Conservation (phyloP, 1,140 invertebrate genomes). For the Orchesella cincta region DNA sequence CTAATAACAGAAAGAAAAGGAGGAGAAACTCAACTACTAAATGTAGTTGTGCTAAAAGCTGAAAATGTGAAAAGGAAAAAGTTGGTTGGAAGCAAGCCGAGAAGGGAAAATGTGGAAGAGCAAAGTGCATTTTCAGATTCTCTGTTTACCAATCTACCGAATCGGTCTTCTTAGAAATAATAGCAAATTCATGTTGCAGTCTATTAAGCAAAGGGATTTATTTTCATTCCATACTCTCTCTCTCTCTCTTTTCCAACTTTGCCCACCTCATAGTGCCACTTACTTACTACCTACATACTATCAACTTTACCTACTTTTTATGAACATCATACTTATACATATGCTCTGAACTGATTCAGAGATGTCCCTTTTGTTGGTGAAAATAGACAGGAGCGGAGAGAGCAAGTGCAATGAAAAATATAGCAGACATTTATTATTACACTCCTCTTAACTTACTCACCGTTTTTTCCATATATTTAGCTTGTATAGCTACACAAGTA, state of each 20-base stretch:
- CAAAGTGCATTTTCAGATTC: conserved; percentile 59
- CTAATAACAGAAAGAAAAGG: too few relatives aligned
- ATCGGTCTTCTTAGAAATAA: conserved; percentile 59
- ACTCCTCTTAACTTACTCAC: too few relatives aligned
- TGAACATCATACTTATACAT: background rate
- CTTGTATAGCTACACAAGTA: too few relatives aligned
- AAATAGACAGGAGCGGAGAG: background rate
- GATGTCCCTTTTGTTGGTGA: background rate
- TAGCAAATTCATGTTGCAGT: conserved; percentile 60
- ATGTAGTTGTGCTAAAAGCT: conserved; percentile 20
- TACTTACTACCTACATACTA: conserved; percentile 28
- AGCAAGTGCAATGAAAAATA: background rate
- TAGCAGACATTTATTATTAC: too few relatives aligned
- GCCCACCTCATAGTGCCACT: conserved; percentile 8
- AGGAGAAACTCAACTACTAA: conserved; percentile 19
- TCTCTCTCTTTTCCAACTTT: conserved; percentile 30
- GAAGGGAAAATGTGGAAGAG: conserved; percentile 47
- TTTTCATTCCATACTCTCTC: conserved; percentile 56
- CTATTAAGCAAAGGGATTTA: conserved; percentile 61
- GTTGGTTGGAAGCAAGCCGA: conserved; percentile 29
- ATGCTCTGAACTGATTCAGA: background rate
- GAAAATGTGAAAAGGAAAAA: conserved; percentile 34
- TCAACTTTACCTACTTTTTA: background rate
- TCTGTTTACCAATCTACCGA: conserved; percentile 56
- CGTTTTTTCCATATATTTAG: too few relatives aligned